phyloP scores from a whole-genome alignment of 2,888 invertebrate genomes.

The Frankliniella intonsa region DNA sequence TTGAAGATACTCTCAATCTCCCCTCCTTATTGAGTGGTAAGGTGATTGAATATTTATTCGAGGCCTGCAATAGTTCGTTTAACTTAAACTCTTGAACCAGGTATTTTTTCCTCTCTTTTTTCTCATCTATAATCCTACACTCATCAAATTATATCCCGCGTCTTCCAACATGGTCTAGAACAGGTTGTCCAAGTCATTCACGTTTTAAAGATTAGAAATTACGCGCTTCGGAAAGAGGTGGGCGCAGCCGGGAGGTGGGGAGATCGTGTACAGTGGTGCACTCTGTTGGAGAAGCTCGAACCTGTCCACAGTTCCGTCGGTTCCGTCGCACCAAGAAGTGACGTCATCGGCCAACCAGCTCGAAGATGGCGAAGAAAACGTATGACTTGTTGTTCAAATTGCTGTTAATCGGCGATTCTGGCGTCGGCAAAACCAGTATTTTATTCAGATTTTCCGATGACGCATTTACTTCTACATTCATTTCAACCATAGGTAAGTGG shows the following conservation, averaged over 20 bases:
- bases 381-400: slow-evolving; percentile 92
- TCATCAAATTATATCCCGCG: too few relatives aligned
- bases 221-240: background rate
- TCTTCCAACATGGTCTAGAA: too few relatives aligned
- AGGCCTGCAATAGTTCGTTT: too few relatives aligned
- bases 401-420: slow-evolving; percentile 87
- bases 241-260: background rate
- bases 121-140: too few relatives aligned
- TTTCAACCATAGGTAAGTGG: slow-evolving; percentile 86
- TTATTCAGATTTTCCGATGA: slow-evolving; percentile 92
- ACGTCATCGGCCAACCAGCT: slow-evolving; percentile 36
- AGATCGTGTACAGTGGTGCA: background rate
- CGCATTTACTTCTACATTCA: slow-evolving; percentile 91
- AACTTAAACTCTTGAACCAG: too few relatives aligned
- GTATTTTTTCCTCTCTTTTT: too few relatives aligned
- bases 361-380: slow-evolving; percentile 86
- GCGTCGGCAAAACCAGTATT: slow-evolving; percentile 92
- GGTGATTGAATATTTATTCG: too few relatives aligned
- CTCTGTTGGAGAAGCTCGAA: background rate
- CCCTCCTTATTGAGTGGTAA: too few relatives aligned
- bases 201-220: too few relatives aligned
- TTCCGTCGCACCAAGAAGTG: slow-evolving; percentile 29
- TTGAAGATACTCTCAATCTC: too few relatives aligned
- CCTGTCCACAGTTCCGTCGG: background rate
- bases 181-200: too few relatives aligned